Evolutionary conservation across 1,140 invertebrate genomes (phyloP), one percentile per base, ranked within the genome.

Genomic region (Apocrypta bakeri): DNA sequence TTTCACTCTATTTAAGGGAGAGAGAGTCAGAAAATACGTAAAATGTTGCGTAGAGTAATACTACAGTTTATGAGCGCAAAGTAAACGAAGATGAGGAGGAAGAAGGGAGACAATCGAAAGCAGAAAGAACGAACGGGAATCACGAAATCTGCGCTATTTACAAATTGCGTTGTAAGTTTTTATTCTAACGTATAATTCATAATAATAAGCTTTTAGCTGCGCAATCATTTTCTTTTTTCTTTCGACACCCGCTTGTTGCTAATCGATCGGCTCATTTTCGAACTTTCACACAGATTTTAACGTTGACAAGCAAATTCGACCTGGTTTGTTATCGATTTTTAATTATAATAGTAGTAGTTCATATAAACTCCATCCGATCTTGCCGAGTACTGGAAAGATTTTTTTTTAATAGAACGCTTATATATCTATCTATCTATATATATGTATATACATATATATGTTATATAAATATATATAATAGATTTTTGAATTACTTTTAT

Each of bases 41-140:
- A n/a, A n/a, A 77, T 72, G 74, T 63, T 61, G 81, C 81, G 42
- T 78, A 9, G 72, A 61, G 29, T 76, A 82, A 68, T 68, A 21
- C 31, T 2, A 74, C 24, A 42, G 24, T 69, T 33, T 71, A 63
- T 82, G 80, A 77, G 40, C 66, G 74, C 64, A 71, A 69, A 75
- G 37, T 74, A 71, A 21, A 66, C 21, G 56, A 78, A 78, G 68
- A 83, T 25, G 71, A 75, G 82, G 76, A 79, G 82, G 82, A 83
- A 83, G 82, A 83, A 83, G 82, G n/a, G 76, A 79, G 61, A 74
- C 40, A 79, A 79, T 68, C 69, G 69, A 73, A 66, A 79, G 77
- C 63, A 75, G 31, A 75, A 21, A 79, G 82, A 83, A 79, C 75
- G 82, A 83, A 83, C 76, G 76, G 48, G 31, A 79, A 74, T 79